Evolutionary conservation across 2,888 invertebrate genomes (phyloP).

Genomic region (Melangyna quadrimaculata): DNA sequence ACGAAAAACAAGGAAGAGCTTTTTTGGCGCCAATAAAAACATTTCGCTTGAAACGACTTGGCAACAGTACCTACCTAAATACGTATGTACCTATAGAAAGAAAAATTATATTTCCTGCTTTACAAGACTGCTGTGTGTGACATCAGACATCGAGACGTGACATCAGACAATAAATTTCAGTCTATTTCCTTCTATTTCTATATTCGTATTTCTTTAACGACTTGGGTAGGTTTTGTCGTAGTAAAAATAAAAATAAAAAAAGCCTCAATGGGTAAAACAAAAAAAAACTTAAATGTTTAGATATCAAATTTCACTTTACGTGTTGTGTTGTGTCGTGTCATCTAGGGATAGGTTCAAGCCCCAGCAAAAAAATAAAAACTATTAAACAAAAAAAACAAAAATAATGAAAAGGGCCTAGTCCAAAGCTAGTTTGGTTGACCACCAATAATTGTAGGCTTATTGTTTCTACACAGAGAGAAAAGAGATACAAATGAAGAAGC

Average conservation of each 20-base stretch:
- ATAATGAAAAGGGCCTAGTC: constrained; percentile 26
- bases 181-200: constrained; percentile 36
- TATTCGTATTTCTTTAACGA: constrained; percentile 16
- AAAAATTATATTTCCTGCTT: constrained; percentile 13
- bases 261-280: constrained; percentile 24
- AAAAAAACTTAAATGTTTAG: constrained; percentile 3
- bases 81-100: too few species aligned
- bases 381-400: neutral
- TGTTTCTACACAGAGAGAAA: constrained; percentile 37
- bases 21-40: constrained; percentile 55
- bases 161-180: constrained; percentile 63
- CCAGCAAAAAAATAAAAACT: neutral
- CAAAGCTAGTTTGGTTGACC: constrained; percentile 50
- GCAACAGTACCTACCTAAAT: too few species aligned
- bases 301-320: constrained; percentile 27
- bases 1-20: neutral
- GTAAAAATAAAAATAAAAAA: constrained; percentile 12
- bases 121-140: constrained; percentile 37
- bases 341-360: constrained; percentile 12
- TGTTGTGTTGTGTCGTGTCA: constrained; percentile 4
- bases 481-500: constrained; percentile 32
- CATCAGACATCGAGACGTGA: constrained; percentile 60
- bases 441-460: constrained; percentile 34
- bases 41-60: neutral
- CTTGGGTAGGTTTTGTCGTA: constrained; percentile 22